Base-by-base conservation (phyloP, 1,140 invertebrate genomes). In the Saccostrea glomerata region DNA sequence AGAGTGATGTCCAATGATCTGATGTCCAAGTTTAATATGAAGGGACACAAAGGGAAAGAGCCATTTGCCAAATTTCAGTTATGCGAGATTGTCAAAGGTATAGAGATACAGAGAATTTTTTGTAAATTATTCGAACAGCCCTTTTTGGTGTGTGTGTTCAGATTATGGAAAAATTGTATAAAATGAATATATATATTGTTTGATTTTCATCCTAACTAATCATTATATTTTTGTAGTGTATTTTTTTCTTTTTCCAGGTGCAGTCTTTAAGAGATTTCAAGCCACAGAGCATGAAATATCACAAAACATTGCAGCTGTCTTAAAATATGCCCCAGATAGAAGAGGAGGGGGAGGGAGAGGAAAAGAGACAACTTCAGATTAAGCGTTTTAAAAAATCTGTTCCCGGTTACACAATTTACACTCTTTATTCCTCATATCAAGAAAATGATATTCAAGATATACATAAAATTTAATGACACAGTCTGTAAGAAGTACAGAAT, bases 1-100 rank as follows among this genome's bases (percentile, higher is more conserved):
- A 77, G 73, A 40, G 23, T 77, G 23, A 77, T 77, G 73, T 30
- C 23, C 73, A 77, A 77, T 77, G 73, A 77, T 5, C 73, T 77
- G 7, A 77, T 77, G 73, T 17, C 73, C 12, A 77, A 77, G 73
- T 77, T 77, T 9, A 77, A 77, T 40, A 77, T 25, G 73, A 77
- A 77, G 13, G 73, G 73, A 12, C 23, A 77, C 20, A 77, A 77
- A 77, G 73, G 73, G 73, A 77, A 77, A 23, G 73, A 30, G 20
- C 23, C 73, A 77, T 77, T 77, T 77, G 73, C 73, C 23, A 77
- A 77, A 25, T 30, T n/a, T 11, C 23, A 40, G 15, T 30, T 77
- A 30, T 77, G 23, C 23, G 73, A 40, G 23, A 40, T 77, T 77
- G 73, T 77, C 12, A 77, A 77, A 77, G 73, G 73, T 77, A 77